Percentiles rank a stretch among this genome's conserved stretches.
phyloP scores from a whole-genome alignment of 2,113 vertebrate genomes.

The Anhinga anhinga region DNA sequence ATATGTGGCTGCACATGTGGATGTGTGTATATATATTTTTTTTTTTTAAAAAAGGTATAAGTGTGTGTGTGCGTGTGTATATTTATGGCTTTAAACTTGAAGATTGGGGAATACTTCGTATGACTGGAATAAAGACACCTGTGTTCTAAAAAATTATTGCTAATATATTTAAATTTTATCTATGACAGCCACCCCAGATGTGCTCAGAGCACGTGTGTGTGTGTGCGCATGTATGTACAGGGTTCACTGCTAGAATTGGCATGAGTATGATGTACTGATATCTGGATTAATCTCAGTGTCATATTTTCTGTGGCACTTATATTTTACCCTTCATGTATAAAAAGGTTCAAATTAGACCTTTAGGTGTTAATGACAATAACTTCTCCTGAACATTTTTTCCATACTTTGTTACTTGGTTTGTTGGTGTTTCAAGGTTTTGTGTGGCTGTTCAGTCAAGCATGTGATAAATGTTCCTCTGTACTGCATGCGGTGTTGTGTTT shows the following conservation, averaged over 20 bases:
- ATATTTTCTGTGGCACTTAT: constrained; percentile 49
- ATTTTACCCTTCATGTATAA: constrained; percentile 11
- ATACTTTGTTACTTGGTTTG: not conserved
- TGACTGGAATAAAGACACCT: not conserved
- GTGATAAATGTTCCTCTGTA: constrained; percentile 17
- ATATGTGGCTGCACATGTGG: not conserved
- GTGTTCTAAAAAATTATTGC: not conserved
- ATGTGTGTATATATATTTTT: not conserved
- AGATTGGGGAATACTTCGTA: not conserved
- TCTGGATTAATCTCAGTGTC: constrained; percentile 65
- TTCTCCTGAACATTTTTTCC: constrained; percentile 12
- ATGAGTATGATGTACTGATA: constrained; percentile 19
- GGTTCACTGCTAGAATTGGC: not conserved
- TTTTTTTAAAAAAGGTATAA: not conserved
- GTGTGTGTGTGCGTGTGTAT: not conserved
- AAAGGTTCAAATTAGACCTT: constrained; percentile 23
- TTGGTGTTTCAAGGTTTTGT: not conserved
- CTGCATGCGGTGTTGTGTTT: constrained; percentile 33
- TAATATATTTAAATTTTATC: not conserved
- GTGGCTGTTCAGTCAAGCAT: constrained; percentile 25
- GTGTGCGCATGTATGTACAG: not conserved
- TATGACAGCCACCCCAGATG: not conserved
- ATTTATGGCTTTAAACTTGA: not conserved
- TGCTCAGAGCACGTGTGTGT: not conserved
- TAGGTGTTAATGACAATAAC: not conserved